These are phyloP conservation scores for Drosophila fungiperda DNA, from an alignment of 2,888 invertebrate genomes.

Conservation along the genomic window DNA sequence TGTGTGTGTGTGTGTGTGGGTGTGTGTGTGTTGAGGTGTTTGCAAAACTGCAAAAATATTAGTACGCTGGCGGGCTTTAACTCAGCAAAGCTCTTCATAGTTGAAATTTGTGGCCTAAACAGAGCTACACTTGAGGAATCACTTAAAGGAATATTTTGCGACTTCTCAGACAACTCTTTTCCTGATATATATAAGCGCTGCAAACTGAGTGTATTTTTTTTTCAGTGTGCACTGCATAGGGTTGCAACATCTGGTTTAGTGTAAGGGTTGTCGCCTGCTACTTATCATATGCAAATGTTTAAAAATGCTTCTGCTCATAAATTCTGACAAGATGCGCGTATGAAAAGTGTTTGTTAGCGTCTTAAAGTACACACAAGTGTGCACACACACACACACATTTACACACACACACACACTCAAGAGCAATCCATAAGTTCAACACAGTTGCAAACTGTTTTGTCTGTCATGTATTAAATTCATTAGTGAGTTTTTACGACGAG, in stretches of 20 bases:
- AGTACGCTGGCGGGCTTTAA: slow-evolving; percentile 47
- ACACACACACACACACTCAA: background rate
- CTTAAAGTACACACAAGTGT: background rate
- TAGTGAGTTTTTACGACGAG: slow-evolving; percentile 45
- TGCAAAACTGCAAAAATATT: slow-evolving; percentile 61
- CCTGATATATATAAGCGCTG: background rate
- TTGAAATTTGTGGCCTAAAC: slow-evolving; percentile 21
- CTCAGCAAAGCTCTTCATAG: slow-evolving; percentile 26
- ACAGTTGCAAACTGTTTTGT: slow-evolving; percentile 28
- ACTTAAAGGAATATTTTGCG: too few species aligned
- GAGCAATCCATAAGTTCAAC: slow-evolving; percentile 21
- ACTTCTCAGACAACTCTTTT: background rate
- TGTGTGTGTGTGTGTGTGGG: slow-evolving; percentile 8
- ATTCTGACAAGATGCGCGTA: slow-evolving; percentile 45
- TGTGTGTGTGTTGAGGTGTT: slow-evolving; percentile 44
- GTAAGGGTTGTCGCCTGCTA: slow-evolving; percentile 34
- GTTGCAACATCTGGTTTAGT: background rate
- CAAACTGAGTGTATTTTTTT: background rate
- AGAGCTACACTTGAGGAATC: background rate
- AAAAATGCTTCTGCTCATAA: slow-evolving; percentile 60
- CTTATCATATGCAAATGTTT: slow-evolving; percentile 73
- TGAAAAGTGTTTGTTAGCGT: slow-evolving; percentile 41
- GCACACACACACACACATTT: background rate
- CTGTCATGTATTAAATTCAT: slow-evolving; percentile 58
- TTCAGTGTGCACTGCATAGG: background rate